Conservation (phyloP, 2,888 invertebrate species). For the Brenthis ino region DNA sequence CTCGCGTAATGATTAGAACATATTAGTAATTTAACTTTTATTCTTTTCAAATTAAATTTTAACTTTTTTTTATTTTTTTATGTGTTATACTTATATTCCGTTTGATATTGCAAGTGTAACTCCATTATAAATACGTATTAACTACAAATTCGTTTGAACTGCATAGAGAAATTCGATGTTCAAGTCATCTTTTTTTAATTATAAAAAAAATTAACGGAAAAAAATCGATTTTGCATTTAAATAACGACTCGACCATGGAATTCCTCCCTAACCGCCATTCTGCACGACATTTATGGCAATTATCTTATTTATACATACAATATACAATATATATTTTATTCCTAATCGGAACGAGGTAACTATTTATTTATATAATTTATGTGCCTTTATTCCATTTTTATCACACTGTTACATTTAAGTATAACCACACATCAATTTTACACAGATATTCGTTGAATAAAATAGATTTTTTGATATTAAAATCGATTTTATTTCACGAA, state of each 20-base stretch:
- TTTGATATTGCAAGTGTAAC: conserved; percentile 35
- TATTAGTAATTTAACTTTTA: conserved; percentile 15
- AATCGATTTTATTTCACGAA: too few relatives aligned
- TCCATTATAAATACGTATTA: conserved; percentile 31
- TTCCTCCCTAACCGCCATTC: conserved; percentile 19
- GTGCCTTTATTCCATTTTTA: conserved; percentile 57
- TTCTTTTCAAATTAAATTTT: conserved; percentile 14
- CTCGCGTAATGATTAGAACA: conserved; percentile 24
- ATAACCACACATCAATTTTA: conserved; percentile 26
- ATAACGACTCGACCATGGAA: conserved; percentile 19
- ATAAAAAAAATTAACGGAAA: neutral
- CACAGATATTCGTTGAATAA: neutral
- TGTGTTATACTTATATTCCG: neutral
- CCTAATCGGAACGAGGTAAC: conserved; percentile 62
- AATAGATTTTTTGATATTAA: too few relatives aligned
- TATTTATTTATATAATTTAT: conserved; percentile 52
- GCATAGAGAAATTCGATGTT: conserved; percentile 31
- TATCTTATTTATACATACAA: conserved; percentile 35
- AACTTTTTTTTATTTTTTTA: neutral
- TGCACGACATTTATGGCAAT: conserved; percentile 22
- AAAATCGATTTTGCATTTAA: conserved; percentile 2
- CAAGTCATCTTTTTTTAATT: conserved; percentile 14
- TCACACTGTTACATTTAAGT: conserved; percentile 56
- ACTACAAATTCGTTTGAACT: conserved; percentile 39
- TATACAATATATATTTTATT: conserved; percentile 45